A percentile compares a stretch with the other conserved stretches of the same genome.
phyloP scores from a whole-genome alignment of 2,888 invertebrate species.

The Leptinotarsa peninsularis region DNA sequence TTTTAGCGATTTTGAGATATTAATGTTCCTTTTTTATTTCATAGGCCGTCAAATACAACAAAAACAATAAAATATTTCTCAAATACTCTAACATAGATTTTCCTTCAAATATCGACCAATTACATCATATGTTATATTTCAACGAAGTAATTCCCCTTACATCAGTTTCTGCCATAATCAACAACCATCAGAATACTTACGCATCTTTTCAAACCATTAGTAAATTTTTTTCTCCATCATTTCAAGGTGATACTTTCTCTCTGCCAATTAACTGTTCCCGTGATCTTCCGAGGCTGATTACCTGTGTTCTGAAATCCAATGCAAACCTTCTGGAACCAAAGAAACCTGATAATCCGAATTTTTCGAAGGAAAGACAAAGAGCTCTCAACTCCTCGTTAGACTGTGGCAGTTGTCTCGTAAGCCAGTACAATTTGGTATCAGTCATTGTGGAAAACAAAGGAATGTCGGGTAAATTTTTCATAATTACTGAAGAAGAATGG shows the following conservation, averaged over 20 bases:
- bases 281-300: constrained; percentile 62
- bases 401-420: constrained; percentile 64
- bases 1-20: no score
- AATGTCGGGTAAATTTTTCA: constrained; percentile 63
- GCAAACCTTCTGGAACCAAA: constrained; percentile 28
- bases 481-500: constrained; percentile 67
- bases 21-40: no score
- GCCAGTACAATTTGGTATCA: constrained; percentile 56
- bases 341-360: constrained; percentile 38
- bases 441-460: constrained; percentile 63
- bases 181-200: not conserved
- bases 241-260: constrained; percentile 45
- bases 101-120: no score
- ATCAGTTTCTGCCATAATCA: no score
- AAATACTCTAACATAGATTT: no score
- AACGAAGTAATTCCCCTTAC: no score
- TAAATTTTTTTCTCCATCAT: not conserved
- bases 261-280: constrained; percentile 58
- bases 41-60: no score
- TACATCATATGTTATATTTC: no score
- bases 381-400: constrained; percentile 64
- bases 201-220: not conserved
- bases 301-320: constrained; percentile 53
- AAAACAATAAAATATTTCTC: no score
- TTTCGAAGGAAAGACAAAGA: constrained; percentile 46